Evolutionary conservation across 2,113 vertebrate species (phyloP).

Genomic region (Sinocyclocheilus maitianheensis): DNA sequence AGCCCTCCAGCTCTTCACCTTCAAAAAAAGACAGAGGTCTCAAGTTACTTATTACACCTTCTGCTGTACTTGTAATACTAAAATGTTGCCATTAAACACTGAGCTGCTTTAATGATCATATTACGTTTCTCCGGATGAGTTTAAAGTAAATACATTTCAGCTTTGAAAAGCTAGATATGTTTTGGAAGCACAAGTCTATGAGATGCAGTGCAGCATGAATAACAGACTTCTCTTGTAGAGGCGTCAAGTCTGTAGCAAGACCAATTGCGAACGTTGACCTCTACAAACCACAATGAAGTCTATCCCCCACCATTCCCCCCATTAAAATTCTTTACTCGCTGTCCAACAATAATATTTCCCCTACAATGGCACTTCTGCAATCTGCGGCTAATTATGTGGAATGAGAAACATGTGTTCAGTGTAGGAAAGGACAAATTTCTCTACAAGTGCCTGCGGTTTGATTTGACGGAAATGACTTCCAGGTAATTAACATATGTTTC

Average conservation of each 20-base stretch:
- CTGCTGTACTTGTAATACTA: constrained; percentile 23
- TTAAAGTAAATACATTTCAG: not conserved
- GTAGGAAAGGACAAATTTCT: constrained; percentile 25
- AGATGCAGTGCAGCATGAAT: not conserved
- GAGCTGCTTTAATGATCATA: constrained; percentile 31
- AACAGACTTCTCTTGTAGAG: not conserved
- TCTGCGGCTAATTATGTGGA: constrained; percentile 18
- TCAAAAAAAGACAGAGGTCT: constrained; percentile 23
- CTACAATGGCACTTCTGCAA: constrained; percentile 7
- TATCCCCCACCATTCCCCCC: not conserved
- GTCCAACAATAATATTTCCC: constrained; percentile 41
- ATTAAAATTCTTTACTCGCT: constrained; percentile 7
- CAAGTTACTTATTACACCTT: constrained; percentile 20
- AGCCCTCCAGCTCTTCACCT: constrained; percentile 14
- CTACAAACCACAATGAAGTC: constrained; percentile 15
- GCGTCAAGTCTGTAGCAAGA: not conserved
- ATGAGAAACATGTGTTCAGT: constrained; percentile 31
- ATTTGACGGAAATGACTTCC: constrained; percentile 9
- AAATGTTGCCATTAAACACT: constrained; percentile 23
- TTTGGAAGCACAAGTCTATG: not conserved
- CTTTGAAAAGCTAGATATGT: constrained; percentile 16
- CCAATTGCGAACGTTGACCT: constrained; percentile 34
- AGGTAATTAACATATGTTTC: constrained; percentile 37
- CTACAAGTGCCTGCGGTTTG: constrained; percentile 10
- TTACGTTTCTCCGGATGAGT: not conserved